A percentile compares a stretch with the other conserved stretches of the same genome.
Evolutionary conservation across 2,888 invertebrate genomes (phyloP).

Genomic region (Chrysolina oricalcia): DNA sequence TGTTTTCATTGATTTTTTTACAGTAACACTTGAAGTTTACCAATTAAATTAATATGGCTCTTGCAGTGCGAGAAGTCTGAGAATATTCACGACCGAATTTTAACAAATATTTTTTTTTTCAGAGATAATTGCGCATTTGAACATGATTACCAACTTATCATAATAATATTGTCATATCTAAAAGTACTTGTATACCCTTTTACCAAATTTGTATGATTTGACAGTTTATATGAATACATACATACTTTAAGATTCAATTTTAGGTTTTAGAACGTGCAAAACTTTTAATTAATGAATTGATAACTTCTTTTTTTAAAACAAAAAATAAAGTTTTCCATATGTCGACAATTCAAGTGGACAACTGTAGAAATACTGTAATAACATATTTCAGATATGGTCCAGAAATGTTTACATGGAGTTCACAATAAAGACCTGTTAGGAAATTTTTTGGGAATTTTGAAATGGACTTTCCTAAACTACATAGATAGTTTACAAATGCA

Average conservation of each 20-base stretch:
- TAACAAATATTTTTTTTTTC: too few relatives aligned
- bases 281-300: neutral
- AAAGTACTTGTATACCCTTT: neutral
- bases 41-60: too few relatives aligned
- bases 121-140: too few relatives aligned
- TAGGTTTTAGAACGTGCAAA: neutral
- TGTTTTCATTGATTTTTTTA: too few relatives aligned
- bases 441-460: neutral
- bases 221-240: neutral
- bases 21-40: too few relatives aligned
- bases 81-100: too few relatives aligned
- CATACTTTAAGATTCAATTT: too few relatives aligned
- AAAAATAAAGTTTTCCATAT: conserved; percentile 9
- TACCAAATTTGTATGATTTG: neutral
- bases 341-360: conserved; percentile 13
- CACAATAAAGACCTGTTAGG: neutral
- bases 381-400: too few relatives aligned
- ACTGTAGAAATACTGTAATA: too few relatives aligned
- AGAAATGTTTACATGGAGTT: neutral
- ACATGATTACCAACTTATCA: too few relatives aligned
- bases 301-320: conserved; percentile 11
- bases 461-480: neutral
- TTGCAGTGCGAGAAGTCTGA: too few relatives aligned
- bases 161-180: neutral
- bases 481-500: neutral